Percentiles rank a stretch among this genome's conserved stretches.
Evolutionary conservation across 2,113 vertebrate species (phyloP).

Genomic region (Nerophis lumbriciformis): DNA sequence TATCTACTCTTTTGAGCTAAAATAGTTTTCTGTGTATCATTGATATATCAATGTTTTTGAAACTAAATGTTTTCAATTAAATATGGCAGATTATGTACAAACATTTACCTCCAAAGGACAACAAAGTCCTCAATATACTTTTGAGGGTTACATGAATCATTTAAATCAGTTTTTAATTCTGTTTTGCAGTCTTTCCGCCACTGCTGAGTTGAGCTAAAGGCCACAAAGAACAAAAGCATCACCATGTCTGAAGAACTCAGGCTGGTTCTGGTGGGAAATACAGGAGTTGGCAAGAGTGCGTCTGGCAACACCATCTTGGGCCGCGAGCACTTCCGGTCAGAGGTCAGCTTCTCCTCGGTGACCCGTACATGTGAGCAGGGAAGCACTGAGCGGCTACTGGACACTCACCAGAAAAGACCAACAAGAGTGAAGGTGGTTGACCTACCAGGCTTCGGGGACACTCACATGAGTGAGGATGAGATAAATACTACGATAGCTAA

Average conservation of each 20-base stretch:
- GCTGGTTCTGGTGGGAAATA: slow-evolving; percentile 71
- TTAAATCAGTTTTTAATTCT: too few relatives aligned
- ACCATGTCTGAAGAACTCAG: slow-evolving; percentile 51
- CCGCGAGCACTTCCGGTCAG: slow-evolving; percentile 56
- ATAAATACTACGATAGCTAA: slow-evolving; percentile 60
- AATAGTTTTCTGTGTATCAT: too few relatives aligned
- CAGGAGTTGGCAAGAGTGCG: slow-evolving; percentile 71
- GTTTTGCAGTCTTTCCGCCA: slow-evolving; percentile 1
- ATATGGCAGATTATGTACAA: too few relatives aligned
- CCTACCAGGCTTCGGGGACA: slow-evolving; percentile 76
- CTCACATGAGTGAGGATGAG: slow-evolving; percentile 47
- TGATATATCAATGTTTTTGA: too few relatives aligned
- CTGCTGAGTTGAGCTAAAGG: neutral
- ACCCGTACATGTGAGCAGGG: slow-evolving; percentile 59
- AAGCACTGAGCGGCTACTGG: slow-evolving; percentile 24
- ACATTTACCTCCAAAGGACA: too few relatives aligned
- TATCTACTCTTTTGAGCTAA: too few relatives aligned
- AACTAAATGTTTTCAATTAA: too few relatives aligned
- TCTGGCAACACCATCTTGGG: slow-evolving; percentile 76
- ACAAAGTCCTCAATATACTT: too few relatives aligned
- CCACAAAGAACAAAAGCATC: slow-evolving; percentile 7
- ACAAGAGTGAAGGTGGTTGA: slow-evolving; percentile 63
- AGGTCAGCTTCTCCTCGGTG: slow-evolving; percentile 64
- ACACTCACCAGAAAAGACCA: slow-evolving; percentile 2
- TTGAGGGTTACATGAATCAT: too few relatives aligned